phyloP scores from a whole-genome alignment of 2,113 vertebrate species.

The Spea bombifrons region DNA sequence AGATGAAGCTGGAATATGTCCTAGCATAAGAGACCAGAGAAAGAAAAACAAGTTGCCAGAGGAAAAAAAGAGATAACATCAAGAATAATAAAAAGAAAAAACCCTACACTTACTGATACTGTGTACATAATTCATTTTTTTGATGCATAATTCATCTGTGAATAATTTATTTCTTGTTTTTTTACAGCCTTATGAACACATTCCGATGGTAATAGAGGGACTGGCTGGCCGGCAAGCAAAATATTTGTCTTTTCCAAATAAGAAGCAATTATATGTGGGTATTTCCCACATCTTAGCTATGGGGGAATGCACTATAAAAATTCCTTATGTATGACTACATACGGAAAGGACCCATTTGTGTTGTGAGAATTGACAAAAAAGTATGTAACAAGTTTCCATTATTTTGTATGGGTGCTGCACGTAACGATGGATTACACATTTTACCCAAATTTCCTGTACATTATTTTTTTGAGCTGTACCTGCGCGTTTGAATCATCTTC shows the following conservation, averaged over 20 bases:
- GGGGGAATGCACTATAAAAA: neutral
- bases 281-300: neutral
- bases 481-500: slow-evolving; percentile 82
- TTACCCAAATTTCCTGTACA: neutral
- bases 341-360: neutral
- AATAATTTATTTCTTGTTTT: neutral
- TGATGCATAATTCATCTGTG: neutral
- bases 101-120: neutral
- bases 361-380: neutral
- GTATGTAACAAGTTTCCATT: neutral
- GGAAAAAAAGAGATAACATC: neutral
- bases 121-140: slow-evolving; percentile 1
- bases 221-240: neutral
- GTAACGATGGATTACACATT: neutral
- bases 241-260: neutral
- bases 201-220: neutral
- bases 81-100: neutral
- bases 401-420: too few relatives aligned
- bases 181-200: neutral
- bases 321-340: neutral
- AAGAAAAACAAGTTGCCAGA: neutral
- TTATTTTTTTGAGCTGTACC: slow-evolving; percentile 60
- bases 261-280: neutral
- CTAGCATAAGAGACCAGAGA: too few relatives aligned
- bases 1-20: too few relatives aligned